A percentile compares a stretch with the other conserved stretches of the same genome.
phyloP scores from a whole-genome alignment of 1,140 invertebrate genomes.

The Phthorimaea operculella region DNA sequence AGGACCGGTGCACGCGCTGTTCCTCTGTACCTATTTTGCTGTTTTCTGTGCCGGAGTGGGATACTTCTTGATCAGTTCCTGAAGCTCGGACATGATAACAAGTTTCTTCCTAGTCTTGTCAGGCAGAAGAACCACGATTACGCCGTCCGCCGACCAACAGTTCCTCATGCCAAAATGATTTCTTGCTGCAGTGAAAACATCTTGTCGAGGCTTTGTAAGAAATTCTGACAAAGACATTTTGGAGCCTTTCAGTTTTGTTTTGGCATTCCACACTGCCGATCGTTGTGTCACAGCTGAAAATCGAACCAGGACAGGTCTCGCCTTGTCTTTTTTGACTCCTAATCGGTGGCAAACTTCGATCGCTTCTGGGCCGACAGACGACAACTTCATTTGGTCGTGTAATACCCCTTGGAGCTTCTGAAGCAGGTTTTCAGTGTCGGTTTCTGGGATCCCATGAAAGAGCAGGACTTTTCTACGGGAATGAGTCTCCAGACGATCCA shows the following conservation, averaged over 20 bases:
- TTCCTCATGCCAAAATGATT: not conserved
- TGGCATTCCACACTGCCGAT: not conserved
- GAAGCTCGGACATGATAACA: not conserved
- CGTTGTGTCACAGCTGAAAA: not conserved
- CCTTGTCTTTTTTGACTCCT: not conserved
- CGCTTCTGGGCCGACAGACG: not conserved
- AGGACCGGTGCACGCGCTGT: not conserved
- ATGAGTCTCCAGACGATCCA: not conserved
- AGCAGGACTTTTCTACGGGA: not conserved
- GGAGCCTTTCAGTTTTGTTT: not conserved
- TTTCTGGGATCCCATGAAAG: not conserved
- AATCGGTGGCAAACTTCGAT: not conserved
- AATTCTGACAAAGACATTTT: not conserved
- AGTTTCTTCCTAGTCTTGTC: not conserved
- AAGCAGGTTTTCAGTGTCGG: not conserved
- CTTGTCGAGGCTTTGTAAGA: not conserved
- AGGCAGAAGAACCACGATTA: not conserved
- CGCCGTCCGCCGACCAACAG: not conserved
- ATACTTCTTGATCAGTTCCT: not conserved
- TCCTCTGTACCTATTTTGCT: not conserved
- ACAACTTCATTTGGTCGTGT: not conserved
- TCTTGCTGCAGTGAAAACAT: not conserved
- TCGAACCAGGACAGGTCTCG: not conserved
- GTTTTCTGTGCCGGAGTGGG: not conserved
- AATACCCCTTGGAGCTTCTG: not conserved